phyloP scores from a whole-genome alignment of 2,888 invertebrate genomes.

The Chrysolina haemoptera region DNA sequence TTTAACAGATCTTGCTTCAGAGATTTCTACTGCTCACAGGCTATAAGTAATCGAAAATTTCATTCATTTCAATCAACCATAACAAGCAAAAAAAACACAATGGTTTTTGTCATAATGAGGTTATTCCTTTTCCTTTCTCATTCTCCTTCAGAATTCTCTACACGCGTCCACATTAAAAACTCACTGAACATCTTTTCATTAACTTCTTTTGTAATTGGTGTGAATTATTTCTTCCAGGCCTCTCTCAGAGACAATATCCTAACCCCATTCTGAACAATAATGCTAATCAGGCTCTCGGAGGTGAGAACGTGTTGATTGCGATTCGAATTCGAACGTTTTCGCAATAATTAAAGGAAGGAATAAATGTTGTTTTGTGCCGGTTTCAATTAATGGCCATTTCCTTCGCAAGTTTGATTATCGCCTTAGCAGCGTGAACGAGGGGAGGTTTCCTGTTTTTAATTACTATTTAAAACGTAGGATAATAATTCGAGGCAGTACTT shows the following conservation, averaged over 20 bases:
- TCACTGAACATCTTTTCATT: neutral
- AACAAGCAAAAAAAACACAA: neutral
- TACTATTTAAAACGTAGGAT: neutral
- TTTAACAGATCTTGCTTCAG: no score
- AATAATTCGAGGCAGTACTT: no score
- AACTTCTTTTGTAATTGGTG: neutral
- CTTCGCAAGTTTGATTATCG: conserved; percentile 31
- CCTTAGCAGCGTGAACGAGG: conserved; percentile 8
- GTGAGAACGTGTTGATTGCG: conserved; percentile 39
- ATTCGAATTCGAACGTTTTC: conserved; percentile 43
- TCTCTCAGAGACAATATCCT: conserved; percentile 38
- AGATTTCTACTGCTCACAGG: no score
- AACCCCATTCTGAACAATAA: conserved; percentile 33
- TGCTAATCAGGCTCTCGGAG: conserved; percentile 36
- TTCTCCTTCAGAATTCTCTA: neutral
- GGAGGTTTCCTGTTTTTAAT: conserved; percentile 25
- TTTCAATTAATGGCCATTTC: conserved; percentile 37
- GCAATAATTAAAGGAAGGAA: conserved; percentile 43
- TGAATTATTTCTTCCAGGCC: conserved; percentile 28
- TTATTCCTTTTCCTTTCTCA: no score
- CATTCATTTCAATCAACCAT: no score
- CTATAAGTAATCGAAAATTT: no score
- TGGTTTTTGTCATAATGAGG: neutral
- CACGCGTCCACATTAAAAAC: neutral
- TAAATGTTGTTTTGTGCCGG: conserved; percentile 37